Percentiles rank a stretch among this genome's conserved stretches.
Conservation (phyloP, 35 echinoderm and acorn worm genomes). For the Hemicentrotus pulcherrimus region DNA sequence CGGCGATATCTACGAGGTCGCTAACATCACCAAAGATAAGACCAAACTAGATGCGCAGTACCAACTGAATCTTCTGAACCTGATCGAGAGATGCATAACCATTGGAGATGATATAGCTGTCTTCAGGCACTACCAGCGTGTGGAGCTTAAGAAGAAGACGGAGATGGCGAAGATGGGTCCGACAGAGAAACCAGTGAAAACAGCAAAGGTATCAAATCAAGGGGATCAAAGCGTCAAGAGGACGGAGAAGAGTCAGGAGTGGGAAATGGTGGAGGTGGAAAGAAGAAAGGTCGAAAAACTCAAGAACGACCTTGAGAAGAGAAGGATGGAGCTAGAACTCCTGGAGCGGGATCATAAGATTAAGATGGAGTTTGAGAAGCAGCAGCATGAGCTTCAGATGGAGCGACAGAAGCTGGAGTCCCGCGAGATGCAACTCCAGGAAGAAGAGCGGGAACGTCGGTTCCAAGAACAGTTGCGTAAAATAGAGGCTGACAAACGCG, state of each 20-base stretch:
- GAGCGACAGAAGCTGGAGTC: neutral
- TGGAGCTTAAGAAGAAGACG: neutral
- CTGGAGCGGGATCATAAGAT: too few species aligned
- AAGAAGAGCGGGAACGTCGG: conserved; percentile 1
- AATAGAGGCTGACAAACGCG: neutral
- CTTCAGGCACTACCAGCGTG: neutral
- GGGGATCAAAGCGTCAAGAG: too few species aligned
- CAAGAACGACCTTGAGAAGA: too few species aligned
- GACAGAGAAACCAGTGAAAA: neutral
- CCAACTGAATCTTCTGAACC: neutral
- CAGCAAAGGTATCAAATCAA: neutral
- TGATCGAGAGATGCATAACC: neutral
- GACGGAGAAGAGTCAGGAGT: too few species aligned
- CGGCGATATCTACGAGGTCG: neutral
- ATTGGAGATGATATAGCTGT: neutral
- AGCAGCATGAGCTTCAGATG: too few species aligned
- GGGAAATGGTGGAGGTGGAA: too few species aligned
- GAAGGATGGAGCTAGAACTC: too few species aligned
- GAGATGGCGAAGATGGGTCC: neutral
- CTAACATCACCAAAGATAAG: neutral
- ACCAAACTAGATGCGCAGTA: neutral
- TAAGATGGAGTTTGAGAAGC: too few species aligned
- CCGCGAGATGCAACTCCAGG: neutral
- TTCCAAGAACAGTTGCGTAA: neutral
- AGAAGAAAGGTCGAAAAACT: too few species aligned